phyloP scores from a whole-genome alignment of 2,888 invertebrate genomes.

The Acronicta psi region DNA sequence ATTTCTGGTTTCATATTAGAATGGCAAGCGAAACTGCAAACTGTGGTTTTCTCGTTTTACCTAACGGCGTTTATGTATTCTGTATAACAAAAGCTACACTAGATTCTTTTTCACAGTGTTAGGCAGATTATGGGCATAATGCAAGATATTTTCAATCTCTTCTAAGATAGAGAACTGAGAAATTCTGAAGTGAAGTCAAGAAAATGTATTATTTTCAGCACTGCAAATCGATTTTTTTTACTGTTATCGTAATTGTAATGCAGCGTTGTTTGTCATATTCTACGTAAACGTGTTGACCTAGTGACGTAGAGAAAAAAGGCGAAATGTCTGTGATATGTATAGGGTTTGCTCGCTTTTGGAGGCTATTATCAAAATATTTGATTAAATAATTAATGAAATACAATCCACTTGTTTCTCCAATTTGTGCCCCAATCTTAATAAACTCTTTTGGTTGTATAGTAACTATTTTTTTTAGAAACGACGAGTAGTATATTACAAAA shows the following conservation, averaged over 20 bases:
- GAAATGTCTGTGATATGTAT: constrained; percentile 59
- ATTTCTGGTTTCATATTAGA: constrained; percentile 35
- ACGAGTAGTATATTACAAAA: too few relatives aligned
- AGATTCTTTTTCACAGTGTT: neutral
- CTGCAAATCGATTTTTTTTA: constrained; percentile 10
- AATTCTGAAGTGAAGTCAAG: too few relatives aligned
- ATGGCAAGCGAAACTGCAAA: neutral
- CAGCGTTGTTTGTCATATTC: constrained; percentile 41
- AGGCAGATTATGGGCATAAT: too few relatives aligned
- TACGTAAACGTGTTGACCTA: constrained; percentile 49
- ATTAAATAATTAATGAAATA: too few relatives aligned
- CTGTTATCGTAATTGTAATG: constrained; percentile 13
- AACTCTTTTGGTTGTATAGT: too few relatives aligned
- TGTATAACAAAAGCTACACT: too few relatives aligned
- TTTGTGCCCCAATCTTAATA: too few relatives aligned
- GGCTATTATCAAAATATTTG: neutral
- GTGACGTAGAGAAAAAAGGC: constrained; percentile 66
- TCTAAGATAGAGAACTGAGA: too few relatives aligned
- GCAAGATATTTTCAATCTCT: too few relatives aligned
- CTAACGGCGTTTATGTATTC: neutral
- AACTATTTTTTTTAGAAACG: too few relatives aligned
- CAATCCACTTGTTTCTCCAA: too few relatives aligned
- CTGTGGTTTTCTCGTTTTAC: neutral
- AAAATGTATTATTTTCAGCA: neutral
- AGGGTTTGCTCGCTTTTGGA: constrained; percentile 31